Conservation (phyloP, 2,888 invertebrate species). For the Latheticus oryzae region DNA sequence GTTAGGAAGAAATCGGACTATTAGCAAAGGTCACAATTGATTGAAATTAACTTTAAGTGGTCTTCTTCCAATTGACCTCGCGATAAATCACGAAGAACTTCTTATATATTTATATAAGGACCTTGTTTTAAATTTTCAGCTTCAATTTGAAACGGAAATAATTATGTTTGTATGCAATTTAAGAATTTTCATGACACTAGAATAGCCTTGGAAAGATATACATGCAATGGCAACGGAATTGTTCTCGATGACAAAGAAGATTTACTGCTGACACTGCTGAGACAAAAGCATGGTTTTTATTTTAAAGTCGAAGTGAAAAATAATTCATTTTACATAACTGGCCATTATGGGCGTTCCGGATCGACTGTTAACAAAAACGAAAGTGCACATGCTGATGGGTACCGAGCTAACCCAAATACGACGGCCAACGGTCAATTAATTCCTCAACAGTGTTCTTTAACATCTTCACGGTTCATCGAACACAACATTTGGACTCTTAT, state of each 20-base stretch:
- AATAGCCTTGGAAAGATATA: constrained; percentile 16
- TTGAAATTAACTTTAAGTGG: constrained; percentile 18
- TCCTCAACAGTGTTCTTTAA: constrained; percentile 9
- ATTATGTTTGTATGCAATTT: constrained; percentile 17
- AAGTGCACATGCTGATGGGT: constrained; percentile 24
- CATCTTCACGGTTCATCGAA: constrained; percentile 23
- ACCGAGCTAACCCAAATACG: constrained; percentile 20
- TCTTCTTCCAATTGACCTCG: constrained; percentile 28
- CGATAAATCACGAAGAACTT: constrained; percentile 24
- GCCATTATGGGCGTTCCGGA: constrained; percentile 13
- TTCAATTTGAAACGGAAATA: constrained; percentile 29
- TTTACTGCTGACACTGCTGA: constrained; percentile 3
- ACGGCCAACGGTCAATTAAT: constrained; percentile 22
- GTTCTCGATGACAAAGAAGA: constrained; percentile 1
- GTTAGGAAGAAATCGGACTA: neutral
- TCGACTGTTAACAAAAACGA: constrained; percentile 23
- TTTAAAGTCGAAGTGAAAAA: too few species aligned
- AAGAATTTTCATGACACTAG: constrained; percentile 1
- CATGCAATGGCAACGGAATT: constrained; percentile 6
- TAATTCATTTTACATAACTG: constrained; percentile 2
- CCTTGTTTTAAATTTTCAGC: constrained; percentile 25
- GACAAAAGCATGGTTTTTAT: too few species aligned
- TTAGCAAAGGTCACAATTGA: constrained; percentile 18
- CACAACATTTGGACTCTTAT: constrained; percentile 17
- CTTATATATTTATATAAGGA: too few species aligned